phyloP scores from a whole-genome alignment of 2,888 invertebrate genomes.

The Tiphia femorata region DNA sequence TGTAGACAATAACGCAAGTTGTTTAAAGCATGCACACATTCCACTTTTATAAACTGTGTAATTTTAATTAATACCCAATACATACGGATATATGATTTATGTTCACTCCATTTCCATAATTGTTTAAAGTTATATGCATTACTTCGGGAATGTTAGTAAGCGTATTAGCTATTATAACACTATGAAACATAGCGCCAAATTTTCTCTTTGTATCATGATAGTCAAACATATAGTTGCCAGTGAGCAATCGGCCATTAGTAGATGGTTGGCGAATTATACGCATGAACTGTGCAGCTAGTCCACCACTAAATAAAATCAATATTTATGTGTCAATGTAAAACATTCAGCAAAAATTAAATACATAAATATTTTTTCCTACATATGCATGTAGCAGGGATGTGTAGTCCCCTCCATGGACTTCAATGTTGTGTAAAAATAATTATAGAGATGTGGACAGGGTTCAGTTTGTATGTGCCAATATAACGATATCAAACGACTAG shows the following conservation, averaged over 20 bases:
- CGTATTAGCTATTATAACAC: conserved; percentile 77
- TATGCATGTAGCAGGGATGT: conserved; percentile 76
- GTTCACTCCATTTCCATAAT: conserved; percentile 72
- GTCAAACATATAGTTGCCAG: conserved; percentile 80
- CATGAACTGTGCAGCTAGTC: conserved; percentile 76
- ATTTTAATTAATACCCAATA: conserved; percentile 23
- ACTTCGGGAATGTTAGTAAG: conserved; percentile 77
- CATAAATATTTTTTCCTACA: conserved; percentile 71
- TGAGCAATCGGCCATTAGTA: conserved; percentile 74
- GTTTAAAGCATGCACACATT: no score
- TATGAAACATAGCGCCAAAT: conserved; percentile 74
- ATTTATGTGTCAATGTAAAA: background rate
- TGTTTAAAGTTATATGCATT: conserved; percentile 72
- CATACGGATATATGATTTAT: conserved; percentile 75
- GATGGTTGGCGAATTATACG: conserved; percentile 75
- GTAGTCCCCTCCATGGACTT: conserved; percentile 77
- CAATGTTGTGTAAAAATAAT: conserved; percentile 80
- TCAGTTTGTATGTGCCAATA: conserved; percentile 78
- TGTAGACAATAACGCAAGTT: conserved; percentile 2
- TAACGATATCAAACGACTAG: conserved; percentile 77
- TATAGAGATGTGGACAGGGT: conserved; percentile 75
- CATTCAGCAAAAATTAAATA: background rate
- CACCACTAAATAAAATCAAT: conserved; percentile 70
- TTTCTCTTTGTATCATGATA: conserved; percentile 76
- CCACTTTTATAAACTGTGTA: no score